Evolutionary conservation across 2,888 invertebrate genomes (phyloP), one percentile per base, ranked within the genome.

Genomic region (Onthophagus sagittarius): DNA sequence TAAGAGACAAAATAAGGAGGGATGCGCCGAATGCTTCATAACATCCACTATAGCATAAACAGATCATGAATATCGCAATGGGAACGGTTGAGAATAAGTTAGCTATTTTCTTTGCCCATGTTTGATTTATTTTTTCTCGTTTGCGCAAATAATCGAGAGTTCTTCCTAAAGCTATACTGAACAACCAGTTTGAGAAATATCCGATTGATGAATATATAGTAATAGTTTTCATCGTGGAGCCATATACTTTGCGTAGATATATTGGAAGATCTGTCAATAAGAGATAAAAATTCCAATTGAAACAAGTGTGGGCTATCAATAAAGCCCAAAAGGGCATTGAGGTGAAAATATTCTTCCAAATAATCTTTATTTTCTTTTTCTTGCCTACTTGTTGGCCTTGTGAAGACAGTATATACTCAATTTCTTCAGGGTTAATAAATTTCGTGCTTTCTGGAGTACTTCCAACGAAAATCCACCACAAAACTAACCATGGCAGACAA

Each of bases 401-500:
- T n/a, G n/a, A 31, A 6, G 0, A n/a, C 31, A 67, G 23, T 1
- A 67, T 67, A 15, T 23, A n/a, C 7, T 67, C 67, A n/a, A 67
- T 23, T n/a, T 67, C 67, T 3, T 15, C 13, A 1, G 23, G n/a
- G 7, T 5, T 67, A 23, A 31, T 23, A 23, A 23, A 67, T 31
- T 31, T 15, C 1, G 67, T 23, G 6, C 5, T 5, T 15, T 31
- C n/a, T 2, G 94, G 93, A 0, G 89, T 88, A 81, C 93, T 93
- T 77, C 90, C 90, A 0, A 92, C 87, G 70, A 93, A 84, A 2
- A 89, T 71, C 77, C 87, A 84, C 93, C 94, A 94, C 63, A 91
- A 83, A 0, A 90, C 76, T 82, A 91, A 92, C 95, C 95, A 95
- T 63, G 93, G 80, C 53, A 89, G 83, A 15, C 92, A 90, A 5